phyloP scores from a whole-genome alignment of 2,888 invertebrate species.

The Pimpla rufipes region DNA sequence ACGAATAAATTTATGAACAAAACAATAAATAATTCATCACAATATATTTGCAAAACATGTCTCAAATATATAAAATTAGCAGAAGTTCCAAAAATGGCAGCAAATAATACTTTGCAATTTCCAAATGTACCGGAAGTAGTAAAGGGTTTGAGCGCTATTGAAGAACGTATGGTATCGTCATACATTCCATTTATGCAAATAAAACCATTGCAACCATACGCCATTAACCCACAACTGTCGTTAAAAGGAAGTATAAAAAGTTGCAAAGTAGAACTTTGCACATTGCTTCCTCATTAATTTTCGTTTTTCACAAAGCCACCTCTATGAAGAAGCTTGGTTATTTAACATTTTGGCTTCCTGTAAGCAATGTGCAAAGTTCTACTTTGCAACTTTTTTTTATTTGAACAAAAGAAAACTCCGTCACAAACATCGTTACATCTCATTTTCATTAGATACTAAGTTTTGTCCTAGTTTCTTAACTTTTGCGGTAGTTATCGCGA shows the following conservation, averaged over 20 bases:
- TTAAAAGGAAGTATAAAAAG: slow-evolving; percentile 76
- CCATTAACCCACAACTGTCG: slow-evolving; percentile 76
- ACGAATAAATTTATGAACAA: slow-evolving; percentile 13
- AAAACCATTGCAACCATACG: slow-evolving; percentile 73
- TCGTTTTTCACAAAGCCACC: too few species aligned
- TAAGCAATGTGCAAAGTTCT: too few species aligned
- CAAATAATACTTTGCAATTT: slow-evolving; percentile 57
- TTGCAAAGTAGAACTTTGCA: too few species aligned
- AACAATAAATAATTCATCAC: slow-evolving; percentile 36
- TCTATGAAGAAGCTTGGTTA: too few species aligned
- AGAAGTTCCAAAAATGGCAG: slow-evolving; percentile 51
- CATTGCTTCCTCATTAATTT: too few species aligned
- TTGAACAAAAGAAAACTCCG: too few species aligned
- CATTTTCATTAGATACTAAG: too few species aligned
- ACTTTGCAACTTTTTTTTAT: too few species aligned
- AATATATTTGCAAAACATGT: slow-evolving; percentile 37
- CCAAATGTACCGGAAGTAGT: neutral
- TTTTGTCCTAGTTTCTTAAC: too few species aligned
- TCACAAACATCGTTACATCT: too few species aligned
- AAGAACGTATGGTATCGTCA: slow-evolving; percentile 80
- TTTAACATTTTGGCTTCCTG: too few species aligned
- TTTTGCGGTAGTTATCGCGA: too few species aligned
- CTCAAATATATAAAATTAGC: slow-evolving; percentile 20
- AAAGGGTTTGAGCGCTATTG: slow-evolving; percentile 66
- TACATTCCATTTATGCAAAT: slow-evolving; percentile 82